A percentile compares a stretch with the other conserved stretches of the same genome.
phyloP scores from a whole-genome alignment of 2,113 vertebrate species.

The Herpetotheres cachinnans region DNA sequence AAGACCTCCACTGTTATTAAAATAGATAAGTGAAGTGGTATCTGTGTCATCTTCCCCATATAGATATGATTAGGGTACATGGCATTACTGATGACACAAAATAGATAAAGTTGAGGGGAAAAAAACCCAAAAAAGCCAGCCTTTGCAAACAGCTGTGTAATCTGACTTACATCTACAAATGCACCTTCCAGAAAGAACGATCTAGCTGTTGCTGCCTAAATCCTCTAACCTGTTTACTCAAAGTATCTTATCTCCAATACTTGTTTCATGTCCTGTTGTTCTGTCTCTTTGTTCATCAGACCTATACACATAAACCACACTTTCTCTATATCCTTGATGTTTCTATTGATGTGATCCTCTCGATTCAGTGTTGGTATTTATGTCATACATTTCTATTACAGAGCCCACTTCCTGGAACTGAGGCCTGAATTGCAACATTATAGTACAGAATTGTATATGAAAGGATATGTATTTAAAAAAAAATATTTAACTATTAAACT shows the following conservation, averaged over 20 bases:
- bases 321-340: neutral
- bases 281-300: neutral
- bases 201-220: neutral
- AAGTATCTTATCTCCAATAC: neutral
- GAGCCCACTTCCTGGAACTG: neutral
- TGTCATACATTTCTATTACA: neutral
- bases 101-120: neutral
- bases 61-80: neutral
- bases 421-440: neutral
- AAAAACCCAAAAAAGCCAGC: neutral
- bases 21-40: neutral
- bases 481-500: too few relatives aligned
- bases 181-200: neutral
- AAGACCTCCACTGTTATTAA: neutral
- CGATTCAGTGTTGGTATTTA: neutral
- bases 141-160: neutral
- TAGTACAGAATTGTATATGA: neutral
- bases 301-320: neutral
- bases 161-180: neutral
- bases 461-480: neutral
- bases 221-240: neutral
- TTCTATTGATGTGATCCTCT: neutral
- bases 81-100: neutral
- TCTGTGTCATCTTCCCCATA: neutral
- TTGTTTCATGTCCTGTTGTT: neutral